phyloP scores from a whole-genome alignment of 2,113 vertebrate species.

The Archocentrus centrarchus region DNA sequence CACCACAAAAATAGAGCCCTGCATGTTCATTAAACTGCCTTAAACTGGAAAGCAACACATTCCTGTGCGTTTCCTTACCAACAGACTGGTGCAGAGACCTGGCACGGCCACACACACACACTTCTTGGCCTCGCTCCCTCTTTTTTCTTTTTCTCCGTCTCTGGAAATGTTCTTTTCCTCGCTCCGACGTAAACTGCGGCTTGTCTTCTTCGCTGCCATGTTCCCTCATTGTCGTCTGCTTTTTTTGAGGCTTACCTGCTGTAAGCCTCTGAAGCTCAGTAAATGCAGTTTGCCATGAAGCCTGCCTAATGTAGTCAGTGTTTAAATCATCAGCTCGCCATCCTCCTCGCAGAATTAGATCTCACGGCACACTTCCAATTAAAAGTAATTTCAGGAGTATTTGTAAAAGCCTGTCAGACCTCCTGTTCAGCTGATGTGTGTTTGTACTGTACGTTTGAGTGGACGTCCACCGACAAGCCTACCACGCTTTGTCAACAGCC shows the following conservation, averaged over 20 bases:
- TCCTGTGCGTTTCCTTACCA: slow-evolving; percentile 79
- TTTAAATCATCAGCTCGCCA: background rate
- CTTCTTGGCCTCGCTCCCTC: slow-evolving; percentile 52
- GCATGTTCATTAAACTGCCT: slow-evolving; percentile 81
- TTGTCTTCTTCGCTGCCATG: background rate
- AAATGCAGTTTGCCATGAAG: background rate
- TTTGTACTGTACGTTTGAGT: slow-evolving; percentile 33
- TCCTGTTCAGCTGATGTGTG: slow-evolving; percentile 25
- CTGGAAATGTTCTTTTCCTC: slow-evolving; percentile 20
- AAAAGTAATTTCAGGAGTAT: background rate
- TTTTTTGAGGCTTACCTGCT: background rate
- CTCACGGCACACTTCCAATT: background rate
- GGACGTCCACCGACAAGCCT: slow-evolving; percentile 36
- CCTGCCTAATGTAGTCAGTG: background rate
- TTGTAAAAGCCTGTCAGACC: background rate
- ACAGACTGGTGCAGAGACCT: slow-evolving; percentile 74
- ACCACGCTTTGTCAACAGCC: slow-evolving; percentile 65
- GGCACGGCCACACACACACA: slow-evolving; percentile 63
- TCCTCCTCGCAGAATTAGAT: background rate
- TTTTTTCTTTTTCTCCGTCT: slow-evolving; percentile 20
- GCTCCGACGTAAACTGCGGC: slow-evolving; percentile 6
- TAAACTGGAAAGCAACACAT: slow-evolving; percentile 80
- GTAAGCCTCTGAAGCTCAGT: background rate
- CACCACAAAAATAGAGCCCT: slow-evolving; percentile 52
- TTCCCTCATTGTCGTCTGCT: slow-evolving; percentile 4